Evolutionary conservation across 2,797 vertebrate genomes (phyloP).

Genomic region (Thamnophis elegans): DNA sequence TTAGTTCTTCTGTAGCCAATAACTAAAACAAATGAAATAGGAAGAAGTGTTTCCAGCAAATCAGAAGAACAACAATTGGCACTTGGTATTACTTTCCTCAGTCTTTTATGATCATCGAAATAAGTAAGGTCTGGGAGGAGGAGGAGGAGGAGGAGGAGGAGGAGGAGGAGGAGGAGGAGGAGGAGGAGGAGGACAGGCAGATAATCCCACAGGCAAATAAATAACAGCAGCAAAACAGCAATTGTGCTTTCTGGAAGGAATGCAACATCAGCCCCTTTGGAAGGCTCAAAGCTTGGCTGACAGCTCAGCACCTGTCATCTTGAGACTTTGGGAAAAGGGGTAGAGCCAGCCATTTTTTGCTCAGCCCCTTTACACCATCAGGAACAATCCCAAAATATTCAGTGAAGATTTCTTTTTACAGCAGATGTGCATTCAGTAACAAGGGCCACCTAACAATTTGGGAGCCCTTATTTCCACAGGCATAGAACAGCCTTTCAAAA

Average conservation of each 20-base stretch:
- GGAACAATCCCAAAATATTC: not conserved
- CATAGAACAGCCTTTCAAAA: not conserved
- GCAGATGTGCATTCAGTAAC: not conserved
- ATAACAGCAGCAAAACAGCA: not conserved
- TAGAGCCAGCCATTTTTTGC: not conserved
- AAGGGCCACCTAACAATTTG: not conserved
- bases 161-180: no score
- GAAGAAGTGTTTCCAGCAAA: conserved; percentile 23
- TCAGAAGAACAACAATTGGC: not conserved
- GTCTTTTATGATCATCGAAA: not conserved
- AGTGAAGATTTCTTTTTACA: not conserved
- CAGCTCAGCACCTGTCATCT: not conserved
- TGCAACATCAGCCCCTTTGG: not conserved
- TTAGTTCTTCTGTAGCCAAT: conserved; percentile 74
- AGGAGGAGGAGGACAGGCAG: not conserved
- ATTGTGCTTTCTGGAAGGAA: not conserved
- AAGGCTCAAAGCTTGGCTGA: not conserved
- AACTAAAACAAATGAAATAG: conserved; percentile 65
- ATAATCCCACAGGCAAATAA: not conserved
- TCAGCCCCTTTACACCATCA: not conserved
- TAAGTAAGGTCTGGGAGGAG: not conserved
- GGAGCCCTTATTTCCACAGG: not conserved
- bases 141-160: no score
- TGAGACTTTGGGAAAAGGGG: not conserved
- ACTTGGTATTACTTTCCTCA: not conserved